Evolutionary conservation across 1,140 invertebrate species (phyloP).

Genomic region (Phthorimaea operculella): DNA sequence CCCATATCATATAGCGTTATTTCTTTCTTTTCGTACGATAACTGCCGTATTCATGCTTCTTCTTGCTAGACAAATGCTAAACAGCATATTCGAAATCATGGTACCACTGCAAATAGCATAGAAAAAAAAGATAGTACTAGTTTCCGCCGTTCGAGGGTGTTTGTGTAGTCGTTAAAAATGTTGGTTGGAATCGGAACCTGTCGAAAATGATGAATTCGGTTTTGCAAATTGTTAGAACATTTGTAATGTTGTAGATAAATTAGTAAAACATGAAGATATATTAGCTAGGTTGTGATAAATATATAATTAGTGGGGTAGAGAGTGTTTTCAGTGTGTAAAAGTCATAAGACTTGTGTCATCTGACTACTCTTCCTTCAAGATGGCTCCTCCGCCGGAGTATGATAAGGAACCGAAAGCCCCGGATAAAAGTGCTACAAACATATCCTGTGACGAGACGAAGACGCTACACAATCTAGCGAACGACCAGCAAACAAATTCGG

Average conservation of each 20-base stretch:
- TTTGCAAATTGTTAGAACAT: conserved; percentile 51
- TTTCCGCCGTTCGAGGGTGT: conserved; percentile 30
- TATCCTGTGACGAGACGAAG: conserved; percentile 51
- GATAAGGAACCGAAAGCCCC: conserved; percentile 76
- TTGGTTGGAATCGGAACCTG: conserved; percentile 54
- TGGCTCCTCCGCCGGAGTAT: conserved; percentile 78
- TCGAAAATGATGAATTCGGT: conserved; percentile 58
- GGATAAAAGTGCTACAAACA: conserved; percentile 69
- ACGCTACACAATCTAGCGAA: conserved; percentile 41
- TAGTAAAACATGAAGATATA: conserved; percentile 41
- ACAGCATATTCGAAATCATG: not conserved
- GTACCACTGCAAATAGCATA: not conserved
- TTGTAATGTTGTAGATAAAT: conserved; percentile 43
- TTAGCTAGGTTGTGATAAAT: conserved; percentile 39
- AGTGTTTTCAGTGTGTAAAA: conserved; percentile 56
- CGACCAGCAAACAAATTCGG: conserved; percentile 47
- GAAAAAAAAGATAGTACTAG: not conserved
- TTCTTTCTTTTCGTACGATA: not conserved
- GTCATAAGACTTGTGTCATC: conserved; percentile 69
- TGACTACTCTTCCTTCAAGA: conserved; percentile 70
- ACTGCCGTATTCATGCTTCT: too few relatives aligned
- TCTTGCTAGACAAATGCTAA: too few relatives aligned
- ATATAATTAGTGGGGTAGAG: conserved; percentile 34
- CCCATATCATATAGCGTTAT: not conserved
- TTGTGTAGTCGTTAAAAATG: conserved; percentile 51